Conservation (phyloP, 2,113 vertebrate species). For the Willisornis vidua region DNA sequence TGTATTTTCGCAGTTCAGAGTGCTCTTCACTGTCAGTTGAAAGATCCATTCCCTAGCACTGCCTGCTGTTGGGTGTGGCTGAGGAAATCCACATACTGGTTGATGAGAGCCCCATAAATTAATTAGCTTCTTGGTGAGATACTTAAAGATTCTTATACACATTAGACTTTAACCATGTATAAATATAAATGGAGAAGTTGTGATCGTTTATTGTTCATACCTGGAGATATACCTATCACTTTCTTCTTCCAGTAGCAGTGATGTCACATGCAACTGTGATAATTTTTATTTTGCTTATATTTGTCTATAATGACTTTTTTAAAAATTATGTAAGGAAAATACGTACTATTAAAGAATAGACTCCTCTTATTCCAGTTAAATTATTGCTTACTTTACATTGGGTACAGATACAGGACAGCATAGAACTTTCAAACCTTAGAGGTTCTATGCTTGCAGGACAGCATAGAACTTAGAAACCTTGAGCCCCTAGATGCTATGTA, state of each 20-base stretch:
- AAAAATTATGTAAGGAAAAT: neutral
- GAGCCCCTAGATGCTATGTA: neutral
- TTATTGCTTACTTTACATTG: neutral
- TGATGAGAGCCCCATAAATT: neutral
- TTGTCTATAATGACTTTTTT: neutral
- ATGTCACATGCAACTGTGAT: neutral
- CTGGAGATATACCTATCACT: neutral
- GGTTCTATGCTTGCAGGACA: neutral
- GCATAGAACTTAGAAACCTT: neutral
- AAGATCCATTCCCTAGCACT: neutral
- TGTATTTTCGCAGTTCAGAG: neutral
- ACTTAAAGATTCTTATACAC: neutral
- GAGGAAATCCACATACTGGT: neutral
- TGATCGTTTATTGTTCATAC: neutral
- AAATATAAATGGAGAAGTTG: neutral
- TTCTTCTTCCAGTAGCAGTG: neutral
- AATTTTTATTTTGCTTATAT: neutral
- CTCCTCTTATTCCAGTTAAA: neutral
- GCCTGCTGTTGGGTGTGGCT: neutral
- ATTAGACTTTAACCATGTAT: neutral
- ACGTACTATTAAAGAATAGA: neutral
- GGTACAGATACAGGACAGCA: neutral
- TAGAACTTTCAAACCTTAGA: neutral
- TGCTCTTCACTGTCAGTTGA: neutral
- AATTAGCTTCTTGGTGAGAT: neutral